Conservation (phyloP, 2,888 invertebrate genomes). For the Muschampia plurimacula region DNA sequence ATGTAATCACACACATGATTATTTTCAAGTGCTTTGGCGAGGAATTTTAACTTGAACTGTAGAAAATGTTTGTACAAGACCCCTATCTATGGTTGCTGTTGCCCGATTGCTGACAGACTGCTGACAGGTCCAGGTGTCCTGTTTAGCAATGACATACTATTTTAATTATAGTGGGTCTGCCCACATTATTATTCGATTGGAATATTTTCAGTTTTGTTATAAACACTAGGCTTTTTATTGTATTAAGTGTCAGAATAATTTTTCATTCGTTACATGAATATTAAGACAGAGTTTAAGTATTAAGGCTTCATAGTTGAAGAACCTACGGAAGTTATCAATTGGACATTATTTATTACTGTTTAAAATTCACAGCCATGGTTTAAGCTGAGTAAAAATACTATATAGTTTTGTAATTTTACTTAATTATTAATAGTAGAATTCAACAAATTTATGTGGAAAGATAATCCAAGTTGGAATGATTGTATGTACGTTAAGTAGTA, state of each 20-base stretch:
- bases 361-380: constrained; percentile 57
- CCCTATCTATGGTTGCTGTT: too few species aligned
- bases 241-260: not conserved
- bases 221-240: not conserved
- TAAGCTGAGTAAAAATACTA: constrained; percentile 48
- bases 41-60: too few species aligned
- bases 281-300: constrained; percentile 25
- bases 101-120: too few species aligned
- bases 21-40: too few species aligned
- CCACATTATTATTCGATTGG: too few species aligned
- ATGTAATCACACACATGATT: too few species aligned
- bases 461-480: not conserved
- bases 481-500: not conserved
- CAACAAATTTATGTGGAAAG: not conserved
- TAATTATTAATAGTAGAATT: not conserved
- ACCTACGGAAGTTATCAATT: constrained; percentile 56
- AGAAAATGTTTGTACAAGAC: too few species aligned
- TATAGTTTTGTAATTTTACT: constrained; percentile 30
- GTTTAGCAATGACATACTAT: too few species aligned
- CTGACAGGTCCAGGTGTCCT: too few species aligned
- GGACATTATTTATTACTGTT: constrained; percentile 59
- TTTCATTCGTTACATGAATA: not conserved
- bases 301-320: constrained; percentile 24
- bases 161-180: too few species aligned
- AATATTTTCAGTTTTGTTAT: too few species aligned